Evolutionary conservation across 2,888 invertebrate genomes (phyloP).

Genomic region (Eugnorisma glareosa): DNA sequence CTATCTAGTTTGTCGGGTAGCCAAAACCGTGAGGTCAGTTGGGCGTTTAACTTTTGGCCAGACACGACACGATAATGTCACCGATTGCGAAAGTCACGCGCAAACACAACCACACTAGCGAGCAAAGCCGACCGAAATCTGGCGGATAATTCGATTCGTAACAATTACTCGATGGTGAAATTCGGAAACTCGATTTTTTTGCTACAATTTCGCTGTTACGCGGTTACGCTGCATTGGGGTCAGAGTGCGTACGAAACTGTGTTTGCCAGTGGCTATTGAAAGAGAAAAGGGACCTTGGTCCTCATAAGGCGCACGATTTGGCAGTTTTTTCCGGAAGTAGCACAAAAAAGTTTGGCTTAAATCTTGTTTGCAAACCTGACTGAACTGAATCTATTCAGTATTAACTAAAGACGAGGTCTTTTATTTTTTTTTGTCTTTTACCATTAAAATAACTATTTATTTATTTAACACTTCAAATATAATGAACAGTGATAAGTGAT

Average conservation of each 20-base stretch:
- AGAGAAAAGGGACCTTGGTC: slow-evolving; percentile 48
- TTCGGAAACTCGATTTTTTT: slow-evolving; percentile 74
- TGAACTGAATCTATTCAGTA: no score
- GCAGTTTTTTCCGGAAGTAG: background rate
- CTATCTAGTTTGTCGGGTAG: slow-evolving; percentile 62
- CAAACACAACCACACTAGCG: slow-evolving; percentile 81
- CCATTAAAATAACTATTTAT: no score
- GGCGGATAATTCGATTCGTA: slow-evolving; percentile 76
- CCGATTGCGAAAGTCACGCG: slow-evolving; percentile 88
- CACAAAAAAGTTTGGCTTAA: background rate
- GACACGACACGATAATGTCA: slow-evolving; percentile 86
- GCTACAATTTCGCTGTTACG: slow-evolving; percentile 72
- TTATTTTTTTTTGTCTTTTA: no score
- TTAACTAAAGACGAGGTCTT: background rate
- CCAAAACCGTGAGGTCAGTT: slow-evolving; percentile 82
- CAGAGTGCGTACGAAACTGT: slow-evolving; percentile 73
- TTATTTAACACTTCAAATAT: no score
- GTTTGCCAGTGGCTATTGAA: slow-evolving; percentile 41
- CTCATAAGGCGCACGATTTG: slow-evolving; percentile 21
- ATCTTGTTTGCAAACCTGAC: background rate
- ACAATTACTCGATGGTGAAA: slow-evolving; percentile 79
- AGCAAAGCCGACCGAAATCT: slow-evolving; percentile 80
- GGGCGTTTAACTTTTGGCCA: slow-evolving; percentile 83
- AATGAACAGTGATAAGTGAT: no score
- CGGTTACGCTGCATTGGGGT: slow-evolving; percentile 72